Evolutionary conservation across 1,140 invertebrate genomes (phyloP), one percentile per base, ranked within the genome.

Genomic region (Ostrea edulis): DNA sequence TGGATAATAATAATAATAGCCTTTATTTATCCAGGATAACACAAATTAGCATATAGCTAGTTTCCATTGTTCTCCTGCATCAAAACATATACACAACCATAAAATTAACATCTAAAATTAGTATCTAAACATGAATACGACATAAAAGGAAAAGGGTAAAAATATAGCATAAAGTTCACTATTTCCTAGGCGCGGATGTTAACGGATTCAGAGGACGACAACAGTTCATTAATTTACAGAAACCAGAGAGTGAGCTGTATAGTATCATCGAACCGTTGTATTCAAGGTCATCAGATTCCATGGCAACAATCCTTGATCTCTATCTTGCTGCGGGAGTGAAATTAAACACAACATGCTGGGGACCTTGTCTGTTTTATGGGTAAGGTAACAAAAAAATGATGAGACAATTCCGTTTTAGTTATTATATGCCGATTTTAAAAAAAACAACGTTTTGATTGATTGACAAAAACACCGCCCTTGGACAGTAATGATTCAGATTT

Each of bases 361-460:
- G 68, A 29, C 68, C n/a, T 25, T 71, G 68, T 71, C 25, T 71
- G n/a, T 71, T 71, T 29, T 71, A 71, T 71, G 68, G 68, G 68
- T 71, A 71, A 71, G 29, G 35, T 44, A 29, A 29, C n/a, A n/a
- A 71, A 55, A 62, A 62, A 7, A 17, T 20, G 14, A 20, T 20
- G 55, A 62, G 20, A 20, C 7, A n/a, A 62, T 62, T 20, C 17
- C 2, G 8, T 17, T 20, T 7, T 20, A n/a, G 17, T 62, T 17
- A 62, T 62, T 20, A 62, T 62, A 44, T 5, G 17, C 14, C 5
- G 55, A 7, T 20, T 8, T 58, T 8, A 17, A 58, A 20, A 12
- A 20, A 17, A 17, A 12, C 14, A 58, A n/a, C n/a, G 14, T 58
- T 4, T 58, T 20, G 12, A 12, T 58, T 58, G 20, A 20, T 9